phyloP scores from a whole-genome alignment of 2,888 invertebrate genomes.

The Xylota sylvarum region DNA sequence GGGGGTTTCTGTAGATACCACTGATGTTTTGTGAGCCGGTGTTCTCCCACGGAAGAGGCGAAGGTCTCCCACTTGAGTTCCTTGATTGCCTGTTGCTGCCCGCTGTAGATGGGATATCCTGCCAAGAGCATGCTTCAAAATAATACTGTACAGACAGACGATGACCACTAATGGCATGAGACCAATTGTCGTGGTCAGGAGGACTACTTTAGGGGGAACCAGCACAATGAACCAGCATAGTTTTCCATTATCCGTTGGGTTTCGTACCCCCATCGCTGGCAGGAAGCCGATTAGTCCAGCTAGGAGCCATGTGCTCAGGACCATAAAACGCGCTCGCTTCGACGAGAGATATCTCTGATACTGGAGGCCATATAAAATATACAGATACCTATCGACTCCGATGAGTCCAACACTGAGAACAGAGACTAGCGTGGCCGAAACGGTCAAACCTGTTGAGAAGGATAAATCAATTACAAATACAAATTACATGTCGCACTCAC shows the following conservation, averaged over 20 bases:
- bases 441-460: constrained; percentile 86
- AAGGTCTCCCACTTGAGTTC: constrained; percentile 82
- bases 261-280: constrained; percentile 87
- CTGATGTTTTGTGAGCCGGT: constrained; percentile 13
- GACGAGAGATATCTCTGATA: constrained; percentile 88
- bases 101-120: constrained; percentile 86
- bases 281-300: constrained; percentile 87
- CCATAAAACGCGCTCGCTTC: constrained; percentile 86
- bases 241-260: constrained; percentile 85
- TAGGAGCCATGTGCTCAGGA: constrained; percentile 86
- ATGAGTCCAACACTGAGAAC: constrained; percentile 88
- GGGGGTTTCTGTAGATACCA: constrained; percentile 6
- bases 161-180: constrained; percentile 85
- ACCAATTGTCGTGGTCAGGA: constrained; percentile 87
- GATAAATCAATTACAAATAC: not conserved
- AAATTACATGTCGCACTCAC: constrained; percentile 78
- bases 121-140: constrained; percentile 86
- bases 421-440: constrained; percentile 88
- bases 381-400: constrained; percentile 88
- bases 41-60: constrained; percentile 80
- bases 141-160: constrained; percentile 86
- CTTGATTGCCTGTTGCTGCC: constrained; percentile 81
- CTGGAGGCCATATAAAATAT: constrained; percentile 88
- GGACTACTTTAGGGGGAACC: constrained; percentile 86
- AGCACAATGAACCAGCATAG: constrained; percentile 87